Evolutionary conservation across 1,140 invertebrate genomes (phyloP).

Genomic region (Leptopilina boulardi): DNA sequence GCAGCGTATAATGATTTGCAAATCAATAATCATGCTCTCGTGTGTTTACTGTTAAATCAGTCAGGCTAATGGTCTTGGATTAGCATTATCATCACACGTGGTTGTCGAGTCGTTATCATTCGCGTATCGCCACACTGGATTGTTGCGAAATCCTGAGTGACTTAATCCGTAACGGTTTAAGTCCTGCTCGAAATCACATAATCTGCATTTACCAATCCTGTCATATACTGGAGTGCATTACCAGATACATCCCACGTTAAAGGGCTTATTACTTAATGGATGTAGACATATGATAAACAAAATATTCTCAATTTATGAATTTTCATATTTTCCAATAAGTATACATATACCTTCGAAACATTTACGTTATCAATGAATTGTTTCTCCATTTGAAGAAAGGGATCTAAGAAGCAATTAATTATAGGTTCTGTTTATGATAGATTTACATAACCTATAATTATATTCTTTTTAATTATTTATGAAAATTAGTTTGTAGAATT

Average conservation of each 20-base stretch:
- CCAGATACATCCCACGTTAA: background rate
- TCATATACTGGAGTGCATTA: constrained; percentile 23
- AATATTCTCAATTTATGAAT: background rate
- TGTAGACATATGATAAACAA: background rate
- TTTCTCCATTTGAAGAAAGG: no score
- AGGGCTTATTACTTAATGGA: background rate
- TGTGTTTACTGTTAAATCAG: constrained; percentile 62
- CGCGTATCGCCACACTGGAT: constrained; percentile 32
- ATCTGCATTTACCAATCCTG: constrained; percentile 27
- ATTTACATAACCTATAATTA: no score
- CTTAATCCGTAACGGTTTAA: constrained; percentile 37
- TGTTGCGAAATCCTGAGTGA: constrained; percentile 53
- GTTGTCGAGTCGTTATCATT: constrained; percentile 22
- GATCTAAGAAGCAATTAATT: no score
- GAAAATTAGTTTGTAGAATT: no score
- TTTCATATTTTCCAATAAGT: background rate
- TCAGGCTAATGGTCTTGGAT: constrained; percentile 61
- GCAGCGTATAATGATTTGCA: constrained; percentile 63
- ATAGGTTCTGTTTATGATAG: no score
- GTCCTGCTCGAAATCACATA: constrained; percentile 28
- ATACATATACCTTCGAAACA: no score
- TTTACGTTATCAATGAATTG: no score
- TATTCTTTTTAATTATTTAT: no score
- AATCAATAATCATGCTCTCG: constrained; percentile 59
- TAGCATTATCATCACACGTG: constrained; percentile 43